phyloP scores from a whole-genome alignment of 2,888 invertebrate species.

The Bhutanitis thaidina region DNA sequence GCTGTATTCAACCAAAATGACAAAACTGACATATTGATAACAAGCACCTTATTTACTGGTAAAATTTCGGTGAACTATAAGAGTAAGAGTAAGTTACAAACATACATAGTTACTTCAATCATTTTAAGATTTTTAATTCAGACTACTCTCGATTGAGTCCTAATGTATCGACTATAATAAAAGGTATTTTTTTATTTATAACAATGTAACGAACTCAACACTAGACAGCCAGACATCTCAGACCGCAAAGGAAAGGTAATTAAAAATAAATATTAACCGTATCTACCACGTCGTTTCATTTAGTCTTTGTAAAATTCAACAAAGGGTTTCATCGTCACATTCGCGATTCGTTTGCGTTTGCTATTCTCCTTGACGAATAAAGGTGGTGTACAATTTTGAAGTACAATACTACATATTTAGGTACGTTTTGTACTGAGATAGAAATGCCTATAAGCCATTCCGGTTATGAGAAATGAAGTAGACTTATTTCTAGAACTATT shows the following conservation, averaged over 20 bases:
- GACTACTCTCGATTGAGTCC: too few relatives aligned
- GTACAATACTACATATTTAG: background rate
- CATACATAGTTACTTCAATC: too few relatives aligned
- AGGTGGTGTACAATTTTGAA: constrained; percentile 1
- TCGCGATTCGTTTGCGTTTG: constrained; percentile 17
- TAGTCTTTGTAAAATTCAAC: constrained; percentile 28
- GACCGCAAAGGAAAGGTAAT: constrained; percentile 27
- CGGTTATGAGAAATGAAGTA: background rate
- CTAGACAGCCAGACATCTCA: constrained; percentile 9
- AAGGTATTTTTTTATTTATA: constrained; percentile 3
- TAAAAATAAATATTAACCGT: constrained; percentile 32
- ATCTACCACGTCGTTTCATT: constrained; percentile 27
- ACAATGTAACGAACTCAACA: constrained; percentile 7
- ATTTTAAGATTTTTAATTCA: too few relatives aligned
- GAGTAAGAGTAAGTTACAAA: too few relatives aligned
- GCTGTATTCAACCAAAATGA: too few relatives aligned
- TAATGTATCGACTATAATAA: background rate
- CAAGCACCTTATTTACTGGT: too few relatives aligned
- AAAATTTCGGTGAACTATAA: too few relatives aligned
- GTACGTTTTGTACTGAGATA: background rate
- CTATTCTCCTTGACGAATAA: constrained; percentile 22
- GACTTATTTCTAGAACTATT: background rate
- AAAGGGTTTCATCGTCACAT: constrained; percentile 25
- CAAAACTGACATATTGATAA: too few relatives aligned
- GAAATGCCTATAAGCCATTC: background rate